Evolutionary conservation across 2,113 vertebrate species (phyloP).

Genomic region (Budorcas taxicolor): DNA sequence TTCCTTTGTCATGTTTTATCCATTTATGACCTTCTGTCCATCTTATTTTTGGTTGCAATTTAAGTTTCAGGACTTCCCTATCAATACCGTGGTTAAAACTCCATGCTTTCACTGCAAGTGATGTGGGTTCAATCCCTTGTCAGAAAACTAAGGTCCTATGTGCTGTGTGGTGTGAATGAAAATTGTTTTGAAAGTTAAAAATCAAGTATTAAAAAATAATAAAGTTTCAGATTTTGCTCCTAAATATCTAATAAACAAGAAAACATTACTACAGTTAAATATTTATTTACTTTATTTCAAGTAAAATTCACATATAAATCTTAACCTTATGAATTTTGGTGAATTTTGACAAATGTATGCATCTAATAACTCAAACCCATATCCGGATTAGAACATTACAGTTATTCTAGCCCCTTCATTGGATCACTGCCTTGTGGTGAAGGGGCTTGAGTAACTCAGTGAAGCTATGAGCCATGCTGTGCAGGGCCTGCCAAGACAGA

Average conservation of each 20-base stretch:
- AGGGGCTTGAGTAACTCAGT: not conserved
- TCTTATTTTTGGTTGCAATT: not conserved
- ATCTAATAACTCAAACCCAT: not conserved
- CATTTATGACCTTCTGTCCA: not conserved
- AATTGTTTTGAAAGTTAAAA: not conserved
- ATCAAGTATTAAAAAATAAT: not conserved
- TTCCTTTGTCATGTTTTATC: not conserved
- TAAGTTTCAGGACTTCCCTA: not conserved
- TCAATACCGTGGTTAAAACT: not conserved
- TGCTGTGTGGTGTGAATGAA: not conserved
- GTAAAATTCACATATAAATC: not conserved
- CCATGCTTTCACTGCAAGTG: not conserved
- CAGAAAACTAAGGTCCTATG: not conserved
- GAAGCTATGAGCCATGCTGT: not conserved
- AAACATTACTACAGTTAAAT: not conserved
- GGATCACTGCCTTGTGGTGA: not conserved
- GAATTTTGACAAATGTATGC: not conserved
- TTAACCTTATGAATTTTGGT: not conserved
- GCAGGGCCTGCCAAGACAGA: not conserved
- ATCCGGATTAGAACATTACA: not conserved
- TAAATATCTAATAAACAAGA: not conserved
- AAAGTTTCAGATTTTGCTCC: not conserved
- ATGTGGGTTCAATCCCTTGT: not conserved
- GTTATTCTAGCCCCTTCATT: not conserved
- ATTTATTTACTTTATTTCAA: not conserved